These are phyloP conservation scores for Cephalotes varians DNA, from an alignment of 2,888 invertebrate genomes.

Conservation along the genomic window DNA sequence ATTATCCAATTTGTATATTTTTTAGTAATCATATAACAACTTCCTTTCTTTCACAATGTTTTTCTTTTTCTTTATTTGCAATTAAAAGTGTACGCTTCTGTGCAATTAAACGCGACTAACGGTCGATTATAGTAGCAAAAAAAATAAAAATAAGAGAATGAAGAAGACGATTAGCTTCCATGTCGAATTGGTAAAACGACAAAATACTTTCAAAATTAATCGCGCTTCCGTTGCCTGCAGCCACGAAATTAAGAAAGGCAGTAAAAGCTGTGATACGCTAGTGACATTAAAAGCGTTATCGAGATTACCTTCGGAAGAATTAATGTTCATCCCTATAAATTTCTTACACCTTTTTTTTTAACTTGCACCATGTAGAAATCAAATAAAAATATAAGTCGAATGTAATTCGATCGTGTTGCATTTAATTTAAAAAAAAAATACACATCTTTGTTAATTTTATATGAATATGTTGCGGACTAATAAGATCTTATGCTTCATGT, in stretches of 20 bases:
- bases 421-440: background rate
- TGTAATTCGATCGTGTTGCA: background rate
- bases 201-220: constrained; percentile 39
- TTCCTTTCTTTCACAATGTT: background rate
- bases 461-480: background rate
- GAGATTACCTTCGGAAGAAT: constrained; percentile 12
- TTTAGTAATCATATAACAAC: background rate
- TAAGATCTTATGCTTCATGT: constrained; percentile 12
- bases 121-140: background rate
- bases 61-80: background rate
- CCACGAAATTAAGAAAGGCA: constrained; percentile 45
- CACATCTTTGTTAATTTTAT: constrained; percentile 1
- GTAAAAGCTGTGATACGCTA: constrained; percentile 34
- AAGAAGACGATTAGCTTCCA: constrained; percentile 9
- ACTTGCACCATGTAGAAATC: background rate
- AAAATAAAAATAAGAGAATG: background rate
- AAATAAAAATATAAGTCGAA: background rate
- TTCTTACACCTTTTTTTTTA: background rate
- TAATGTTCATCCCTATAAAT: background rate
- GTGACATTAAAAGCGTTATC: constrained; percentile 33
- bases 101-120: background rate
- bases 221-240: constrained; percentile 17
- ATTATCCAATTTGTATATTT: background rate
- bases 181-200: constrained; percentile 3
- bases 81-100: background rate